phyloP scores from a whole-genome alignment of 2,888 invertebrate genomes.

The Epinotia bilunana region DNA sequence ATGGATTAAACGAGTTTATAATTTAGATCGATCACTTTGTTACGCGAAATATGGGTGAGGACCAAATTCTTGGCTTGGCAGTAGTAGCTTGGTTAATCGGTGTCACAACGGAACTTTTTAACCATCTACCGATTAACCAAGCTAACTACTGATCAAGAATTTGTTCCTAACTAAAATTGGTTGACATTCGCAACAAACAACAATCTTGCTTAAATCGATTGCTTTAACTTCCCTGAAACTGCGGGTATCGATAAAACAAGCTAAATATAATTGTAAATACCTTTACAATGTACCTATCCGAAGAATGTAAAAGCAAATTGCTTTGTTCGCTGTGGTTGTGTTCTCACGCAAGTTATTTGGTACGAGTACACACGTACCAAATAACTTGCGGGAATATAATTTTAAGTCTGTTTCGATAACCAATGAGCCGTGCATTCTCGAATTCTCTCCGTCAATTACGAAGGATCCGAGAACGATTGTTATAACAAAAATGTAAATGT shows the following conservation, averaged over 20 bases:
- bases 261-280: neutral
- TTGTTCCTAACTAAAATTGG: neutral
- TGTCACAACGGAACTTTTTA: too few species aligned
- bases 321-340: neutral
- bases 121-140: too few species aligned
- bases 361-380: neutral
- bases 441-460: neutral
- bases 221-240: neutral
- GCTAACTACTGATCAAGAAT: too few species aligned
- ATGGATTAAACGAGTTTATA: neutral
- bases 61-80: too few species aligned
- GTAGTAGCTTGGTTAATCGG: too few species aligned
- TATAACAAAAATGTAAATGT: neutral
- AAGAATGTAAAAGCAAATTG: neutral
- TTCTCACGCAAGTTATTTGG: neutral
- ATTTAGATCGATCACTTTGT: too few species aligned
- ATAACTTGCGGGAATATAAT: neutral
- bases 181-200: conserved; percentile 2
- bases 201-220: neutral
- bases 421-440: neutral
- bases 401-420: conserved; percentile 9
- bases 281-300: neutral
- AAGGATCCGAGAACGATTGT: neutral
- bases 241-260: conserved; percentile 10
- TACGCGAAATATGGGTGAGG: neutral